Percentiles rank a stretch among this genome's conserved stretches.
Evolutionary conservation across 1,140 invertebrate species (phyloP).

Genomic region (Drosophila tristis): DNA sequence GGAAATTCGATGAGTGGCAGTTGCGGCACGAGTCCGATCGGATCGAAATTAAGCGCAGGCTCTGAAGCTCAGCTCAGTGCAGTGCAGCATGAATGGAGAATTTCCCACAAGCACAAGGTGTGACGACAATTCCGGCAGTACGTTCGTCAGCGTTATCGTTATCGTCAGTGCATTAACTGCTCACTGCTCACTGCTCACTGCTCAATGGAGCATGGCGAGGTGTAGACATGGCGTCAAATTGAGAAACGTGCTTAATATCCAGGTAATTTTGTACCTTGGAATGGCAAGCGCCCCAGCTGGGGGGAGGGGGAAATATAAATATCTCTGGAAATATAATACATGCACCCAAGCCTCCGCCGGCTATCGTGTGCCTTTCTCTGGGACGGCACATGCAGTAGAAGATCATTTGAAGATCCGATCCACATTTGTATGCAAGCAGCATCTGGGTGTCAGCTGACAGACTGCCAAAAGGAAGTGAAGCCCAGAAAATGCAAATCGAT

Average conservation of each 20-base stretch:
- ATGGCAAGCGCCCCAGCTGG: neutral
- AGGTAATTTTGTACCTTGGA: conserved; percentile 8
- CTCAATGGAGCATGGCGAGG: conserved; percentile 24
- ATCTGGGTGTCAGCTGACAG: conserved; percentile 13
- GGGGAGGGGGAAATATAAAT: neutral
- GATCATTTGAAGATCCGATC: conserved; percentile 29
- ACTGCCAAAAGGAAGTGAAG: conserved; percentile 52
- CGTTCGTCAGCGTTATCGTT: conserved; percentile 21
- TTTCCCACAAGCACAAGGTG: conserved; percentile 17
- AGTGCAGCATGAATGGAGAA: conserved; percentile 16
- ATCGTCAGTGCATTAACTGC: neutral
- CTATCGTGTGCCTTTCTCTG: neutral
- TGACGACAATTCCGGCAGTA: conserved; percentile 33
- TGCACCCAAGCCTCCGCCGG: neutral
- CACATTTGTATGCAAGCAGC: conserved; percentile 57
- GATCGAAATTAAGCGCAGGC: neutral
- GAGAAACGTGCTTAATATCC: conserved; percentile 40
- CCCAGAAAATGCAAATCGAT: conserved; percentile 51
- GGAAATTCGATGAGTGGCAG: conserved; percentile 9
- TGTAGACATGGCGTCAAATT: conserved; percentile 33
- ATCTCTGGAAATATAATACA: conserved; percentile 34
- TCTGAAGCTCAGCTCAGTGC: too few relatives aligned
- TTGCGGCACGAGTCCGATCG: conserved; percentile 23
- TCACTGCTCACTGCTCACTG: neutral
- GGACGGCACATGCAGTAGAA: conserved; percentile 1